These are phyloP conservation scores for Motacilla alba DNA, from an alignment of 2,113 vertebrate species.

Conservation along the genomic window DNA sequence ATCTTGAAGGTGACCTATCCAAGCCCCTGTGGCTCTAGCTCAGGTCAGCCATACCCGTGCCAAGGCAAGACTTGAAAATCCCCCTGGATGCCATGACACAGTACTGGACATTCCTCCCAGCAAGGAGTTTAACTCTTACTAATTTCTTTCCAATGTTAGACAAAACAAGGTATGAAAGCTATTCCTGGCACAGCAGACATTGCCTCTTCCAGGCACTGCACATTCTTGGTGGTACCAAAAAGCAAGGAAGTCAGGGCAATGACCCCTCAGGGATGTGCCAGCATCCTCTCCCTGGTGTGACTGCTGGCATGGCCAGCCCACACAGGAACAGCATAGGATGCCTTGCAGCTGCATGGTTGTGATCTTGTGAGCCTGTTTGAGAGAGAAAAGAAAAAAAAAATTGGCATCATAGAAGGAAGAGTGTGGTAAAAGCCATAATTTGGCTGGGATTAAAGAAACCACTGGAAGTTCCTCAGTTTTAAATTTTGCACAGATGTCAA, in stretches of 20 bases:
- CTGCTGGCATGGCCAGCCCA: not conserved
- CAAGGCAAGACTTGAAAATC: not conserved
- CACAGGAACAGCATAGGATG: not conserved
- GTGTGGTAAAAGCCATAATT: conserved; percentile 63
- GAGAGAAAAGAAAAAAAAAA: not conserved
- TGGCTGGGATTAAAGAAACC: conserved; percentile 65
- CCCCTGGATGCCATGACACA: not conserved
- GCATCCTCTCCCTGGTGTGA: not conserved
- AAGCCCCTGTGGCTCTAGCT: not conserved
- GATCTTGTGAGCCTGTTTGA: conserved; percentile 1
- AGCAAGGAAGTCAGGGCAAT: not conserved
- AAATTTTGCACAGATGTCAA: conserved; percentile 69
- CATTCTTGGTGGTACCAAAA: not conserved
- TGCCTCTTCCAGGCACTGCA: not conserved
- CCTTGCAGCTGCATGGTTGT: not conserved
- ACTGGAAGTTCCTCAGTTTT: conserved; percentile 65
- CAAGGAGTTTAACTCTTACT: not conserved
- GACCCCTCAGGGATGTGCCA: not conserved
- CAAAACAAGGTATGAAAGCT: not conserved
- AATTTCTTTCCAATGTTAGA: not conserved
- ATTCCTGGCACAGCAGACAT: not conserved
- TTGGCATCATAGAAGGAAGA: conserved; percentile 48
- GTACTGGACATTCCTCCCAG: not conserved
- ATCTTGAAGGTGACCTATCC: not conserved
- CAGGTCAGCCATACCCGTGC: not conserved